Evolutionary conservation across 2,888 invertebrate genomes (phyloP).

Genomic region (Geophilus truncorum): DNA sequence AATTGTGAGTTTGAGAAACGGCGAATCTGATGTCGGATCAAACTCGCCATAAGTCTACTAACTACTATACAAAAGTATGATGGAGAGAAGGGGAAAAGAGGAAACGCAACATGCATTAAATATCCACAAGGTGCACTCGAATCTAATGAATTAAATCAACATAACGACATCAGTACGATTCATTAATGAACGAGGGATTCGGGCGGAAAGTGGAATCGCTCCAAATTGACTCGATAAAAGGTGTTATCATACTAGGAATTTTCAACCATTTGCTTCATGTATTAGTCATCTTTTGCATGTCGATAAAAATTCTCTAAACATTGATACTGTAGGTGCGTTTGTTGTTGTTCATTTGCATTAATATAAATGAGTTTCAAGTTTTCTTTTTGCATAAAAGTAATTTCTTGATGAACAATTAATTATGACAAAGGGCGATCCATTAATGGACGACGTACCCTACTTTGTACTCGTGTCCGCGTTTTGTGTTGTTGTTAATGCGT

Average conservation of each 20-base stretch:
- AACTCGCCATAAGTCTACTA: too few species aligned
- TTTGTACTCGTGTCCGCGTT: not conserved
- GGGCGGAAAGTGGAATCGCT: not conserved
- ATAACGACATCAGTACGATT: constrained; percentile 21
- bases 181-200: not conserved
- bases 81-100: too few species aligned
- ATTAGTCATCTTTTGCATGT: not conserved
- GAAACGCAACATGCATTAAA: not conserved
- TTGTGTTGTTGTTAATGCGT: not conserved
- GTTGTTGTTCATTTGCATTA: not conserved
- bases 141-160: constrained; percentile 24
- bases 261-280: not conserved
- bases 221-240: constrained; percentile 11
- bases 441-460: not conserved
- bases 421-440: not conserved
- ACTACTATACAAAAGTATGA: too few species aligned
- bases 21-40: too few species aligned
- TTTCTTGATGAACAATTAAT: constrained; percentile 13
- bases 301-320: not conserved
- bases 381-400: not conserved
- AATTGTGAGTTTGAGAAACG: too few species aligned
- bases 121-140: not conserved
- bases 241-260: not conserved
- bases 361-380: not conserved
- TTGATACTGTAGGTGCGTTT: not conserved